Base-by-base conservation (phyloP, 2,113 vertebrate genomes). In the Hirundichthys speculiger region DNA sequence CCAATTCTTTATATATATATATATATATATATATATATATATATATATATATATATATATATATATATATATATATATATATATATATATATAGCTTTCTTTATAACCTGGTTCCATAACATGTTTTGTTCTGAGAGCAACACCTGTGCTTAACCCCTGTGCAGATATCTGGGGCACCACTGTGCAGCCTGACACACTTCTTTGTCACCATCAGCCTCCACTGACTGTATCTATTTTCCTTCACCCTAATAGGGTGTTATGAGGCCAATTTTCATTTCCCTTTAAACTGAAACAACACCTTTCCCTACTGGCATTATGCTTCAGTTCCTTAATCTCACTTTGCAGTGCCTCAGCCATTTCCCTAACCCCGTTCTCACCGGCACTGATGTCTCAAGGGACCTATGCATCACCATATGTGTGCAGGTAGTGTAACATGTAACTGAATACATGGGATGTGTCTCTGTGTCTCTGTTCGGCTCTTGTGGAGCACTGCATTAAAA, bases 141-240 rank as follows among this genome's bases (percentile, higher is more conserved):
- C 38, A 61, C 51, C 65, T 47, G 56, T 54, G 60, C 45, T 78
- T 77, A 68, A 76, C 78, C 77, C 62, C 3, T n/a, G 15, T 18
- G 2, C 56, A 60, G 27, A 69, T 72, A 75, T 82, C 67, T 80
- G 61, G 69, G 79, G 54, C 77, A 48, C 45, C 1, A 4, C 56
- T 40, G 45, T 62, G 50, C 57, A 61, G 56, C 24, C 21, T 73
- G 79, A 77, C 79, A 80, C 77, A 52, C 66, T 78, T 81, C 64
- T 69, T 76, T 67, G 67, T 65, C 73, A 62, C 34, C 39, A 66
- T 71, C 70, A 55, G 42, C 45, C 63, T 67, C 16, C 46, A n/a
- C 52, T 50, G 42, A 69, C 61, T 73, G 63, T 41, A 71, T 75
- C 34, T 57, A 55, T 81, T 85, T 70, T 79, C 56, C 24, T 58